Percentiles rank a stretch among this genome's conserved stretches.
Evolutionary conservation across 2,113 vertebrate species (phyloP).

Genomic region (Aramus guarauna): DNA sequence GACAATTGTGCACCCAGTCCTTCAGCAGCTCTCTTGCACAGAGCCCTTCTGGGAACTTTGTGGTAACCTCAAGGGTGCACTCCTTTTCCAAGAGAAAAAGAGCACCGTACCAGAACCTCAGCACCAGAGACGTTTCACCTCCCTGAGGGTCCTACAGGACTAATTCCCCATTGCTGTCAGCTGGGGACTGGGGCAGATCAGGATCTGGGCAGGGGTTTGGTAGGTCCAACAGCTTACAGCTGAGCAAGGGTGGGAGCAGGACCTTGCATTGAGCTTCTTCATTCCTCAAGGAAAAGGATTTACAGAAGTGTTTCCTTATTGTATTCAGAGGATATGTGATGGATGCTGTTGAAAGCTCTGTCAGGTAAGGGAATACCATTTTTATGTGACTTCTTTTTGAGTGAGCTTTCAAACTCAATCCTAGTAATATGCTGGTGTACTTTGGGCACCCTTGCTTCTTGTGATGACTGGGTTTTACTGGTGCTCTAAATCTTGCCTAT

Average conservation of each 20-base stretch:
- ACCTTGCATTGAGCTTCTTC: background rate
- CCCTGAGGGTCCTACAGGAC: background rate
- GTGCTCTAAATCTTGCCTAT: background rate
- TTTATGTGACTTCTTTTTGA: background rate
- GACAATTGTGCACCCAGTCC: accelerated
- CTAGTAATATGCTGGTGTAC: background rate
- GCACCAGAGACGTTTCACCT: background rate
- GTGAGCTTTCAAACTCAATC: background rate
- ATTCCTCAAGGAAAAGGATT: background rate
- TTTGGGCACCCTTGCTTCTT: background rate
- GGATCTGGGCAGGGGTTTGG: background rate
- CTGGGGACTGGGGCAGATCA: background rate
- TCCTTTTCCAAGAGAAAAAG: background rate
- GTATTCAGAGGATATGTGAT: no score
- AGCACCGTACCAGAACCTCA: accelerated
- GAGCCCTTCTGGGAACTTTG: background rate
- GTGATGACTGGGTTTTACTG: background rate
- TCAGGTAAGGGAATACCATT: background rate
- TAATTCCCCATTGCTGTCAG: background rate
- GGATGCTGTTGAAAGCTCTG: background rate
- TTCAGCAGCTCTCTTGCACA: background rate
- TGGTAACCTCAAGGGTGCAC: background rate
- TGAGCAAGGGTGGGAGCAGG: background rate
- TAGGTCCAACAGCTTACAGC: background rate
- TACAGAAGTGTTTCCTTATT: background rate